Evolutionary conservation across 2,888 invertebrate species (phyloP).

Genomic region (Bugulina stolonifera): DNA sequence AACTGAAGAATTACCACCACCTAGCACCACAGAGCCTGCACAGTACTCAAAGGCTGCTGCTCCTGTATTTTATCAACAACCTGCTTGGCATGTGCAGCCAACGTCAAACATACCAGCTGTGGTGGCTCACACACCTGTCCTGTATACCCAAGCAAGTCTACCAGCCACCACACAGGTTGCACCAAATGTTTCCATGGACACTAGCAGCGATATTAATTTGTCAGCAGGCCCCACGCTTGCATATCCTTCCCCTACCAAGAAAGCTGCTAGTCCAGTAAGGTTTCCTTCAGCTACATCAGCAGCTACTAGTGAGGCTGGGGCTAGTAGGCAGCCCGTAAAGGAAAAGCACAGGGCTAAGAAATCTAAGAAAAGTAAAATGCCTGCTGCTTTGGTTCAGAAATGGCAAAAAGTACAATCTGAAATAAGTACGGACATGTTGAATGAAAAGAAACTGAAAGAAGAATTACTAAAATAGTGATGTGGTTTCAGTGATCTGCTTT

Average conservation of each 20-base stretch:
- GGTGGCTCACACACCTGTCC: background rate
- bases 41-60: background rate
- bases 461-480: background rate
- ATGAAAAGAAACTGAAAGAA: background rate
- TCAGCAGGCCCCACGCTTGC: too few species aligned
- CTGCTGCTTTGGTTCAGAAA: constrained; percentile 17
- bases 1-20: background rate
- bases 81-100: background rate
- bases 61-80: constrained; percentile 9
- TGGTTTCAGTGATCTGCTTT: too few species aligned
- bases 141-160: background rate
- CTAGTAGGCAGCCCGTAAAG: background rate
- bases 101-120: background rate
- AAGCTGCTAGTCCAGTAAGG: background rate
- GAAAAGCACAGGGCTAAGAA: constrained; percentile 7
- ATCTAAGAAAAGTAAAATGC: constrained; percentile 24
- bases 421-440: background rate
- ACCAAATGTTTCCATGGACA: background rate
- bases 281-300: background rate
- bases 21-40: background rate
- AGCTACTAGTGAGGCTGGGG: background rate
- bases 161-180: background rate
- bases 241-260: too few species aligned
- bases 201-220: background rate
- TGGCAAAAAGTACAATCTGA: constrained; percentile 24